phyloP scores from a whole-genome alignment of 2,797 vertebrate genomes.

The Phaenicophaeus curvirostris region DNA sequence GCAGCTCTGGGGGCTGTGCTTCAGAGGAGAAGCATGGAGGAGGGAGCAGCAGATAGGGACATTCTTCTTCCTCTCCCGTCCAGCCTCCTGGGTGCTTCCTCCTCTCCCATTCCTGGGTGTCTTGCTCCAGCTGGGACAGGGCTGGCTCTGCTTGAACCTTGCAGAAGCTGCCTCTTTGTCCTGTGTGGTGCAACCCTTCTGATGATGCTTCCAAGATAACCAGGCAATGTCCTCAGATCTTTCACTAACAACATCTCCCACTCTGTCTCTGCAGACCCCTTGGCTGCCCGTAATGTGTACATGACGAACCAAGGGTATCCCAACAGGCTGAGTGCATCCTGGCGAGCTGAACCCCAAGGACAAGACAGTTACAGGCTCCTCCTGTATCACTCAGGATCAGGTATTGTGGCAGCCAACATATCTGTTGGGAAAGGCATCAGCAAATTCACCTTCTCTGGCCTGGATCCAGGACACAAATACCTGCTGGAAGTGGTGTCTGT shows the following conservation, averaged over 20 bases:
- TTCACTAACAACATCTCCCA: not conserved
- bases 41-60: not conserved
- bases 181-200: not conserved
- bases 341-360: slow-evolving; percentile 41
- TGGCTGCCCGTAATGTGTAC: slow-evolving; percentile 38
- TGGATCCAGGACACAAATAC: slow-evolving; percentile 68
- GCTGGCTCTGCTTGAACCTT: not conserved
- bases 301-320: slow-evolving; percentile 64
- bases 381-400: slow-evolving; percentile 42
- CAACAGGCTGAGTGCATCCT: slow-evolving; percentile 42
- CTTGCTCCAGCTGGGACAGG: not conserved
- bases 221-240: slow-evolving; percentile 24
- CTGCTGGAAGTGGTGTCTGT: slow-evolving; percentile 29
- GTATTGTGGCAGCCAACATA: not conserved
- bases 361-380: slow-evolving; percentile 61
- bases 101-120: not conserved
- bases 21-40: not conserved
- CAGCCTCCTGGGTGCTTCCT: not conserved
- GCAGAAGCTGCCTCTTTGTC: not conserved
- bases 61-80: not conserved
- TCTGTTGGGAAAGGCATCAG: slow-evolving; percentile 52
- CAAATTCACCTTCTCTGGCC: slow-evolving; percentile 47
- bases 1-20: not conserved
- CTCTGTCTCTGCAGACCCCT: slow-evolving; percentile 52
- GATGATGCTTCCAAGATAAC: slow-evolving; percentile 18